Conservation (phyloP, 2,797 vertebrate species). For the Diglossa cyanea region DNA sequence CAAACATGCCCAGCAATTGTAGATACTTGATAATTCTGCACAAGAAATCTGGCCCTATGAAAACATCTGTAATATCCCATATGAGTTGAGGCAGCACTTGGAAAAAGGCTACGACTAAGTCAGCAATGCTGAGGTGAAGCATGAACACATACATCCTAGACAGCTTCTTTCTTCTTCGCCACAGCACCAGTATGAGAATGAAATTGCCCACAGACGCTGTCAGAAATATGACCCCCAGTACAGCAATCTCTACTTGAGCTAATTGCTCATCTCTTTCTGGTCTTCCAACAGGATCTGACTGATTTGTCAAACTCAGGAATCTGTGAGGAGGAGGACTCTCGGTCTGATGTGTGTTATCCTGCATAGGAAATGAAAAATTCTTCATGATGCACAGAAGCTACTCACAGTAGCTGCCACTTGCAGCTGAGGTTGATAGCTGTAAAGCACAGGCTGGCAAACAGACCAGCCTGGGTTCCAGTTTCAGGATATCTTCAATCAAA, state of each 20-base stretch:
- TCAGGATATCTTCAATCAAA: conserved; percentile 2
- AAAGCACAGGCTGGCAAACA: not conserved
- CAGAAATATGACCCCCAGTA: conserved; percentile 68
- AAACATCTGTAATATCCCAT: conserved; percentile 72
- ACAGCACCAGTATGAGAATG: conserved; percentile 61
- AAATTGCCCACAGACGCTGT: conserved; percentile 67
- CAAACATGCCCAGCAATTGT: conserved; percentile 72
- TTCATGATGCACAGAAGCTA: conserved; percentile 52
- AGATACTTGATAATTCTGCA: conserved; percentile 72
- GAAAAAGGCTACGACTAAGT: conserved; percentile 74
- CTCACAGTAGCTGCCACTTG: conserved; percentile 23
- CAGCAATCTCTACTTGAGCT: conserved; percentile 63
- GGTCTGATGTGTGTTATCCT: conserved; percentile 20
- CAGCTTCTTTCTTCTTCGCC: conserved; percentile 68
- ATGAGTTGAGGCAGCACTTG: conserved; percentile 72
- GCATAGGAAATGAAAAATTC: conserved; percentile 66
- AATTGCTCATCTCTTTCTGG: conserved; percentile 65
- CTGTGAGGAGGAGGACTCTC: conserved; percentile 47
- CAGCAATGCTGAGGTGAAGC: conserved; percentile 72
- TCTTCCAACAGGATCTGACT: conserved; percentile 46
- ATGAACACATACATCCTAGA: conserved; percentile 72
- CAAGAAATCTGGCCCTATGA: conserved; percentile 69
- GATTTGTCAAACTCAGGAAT: conserved; percentile 51
- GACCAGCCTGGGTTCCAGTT: not conserved
- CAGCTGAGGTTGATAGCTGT: conserved; percentile 2